These are phyloP conservation scores for Atrina japonica DNA, from an alignment of 2,888 invertebrate species.

Conservation along the genomic window DNA sequence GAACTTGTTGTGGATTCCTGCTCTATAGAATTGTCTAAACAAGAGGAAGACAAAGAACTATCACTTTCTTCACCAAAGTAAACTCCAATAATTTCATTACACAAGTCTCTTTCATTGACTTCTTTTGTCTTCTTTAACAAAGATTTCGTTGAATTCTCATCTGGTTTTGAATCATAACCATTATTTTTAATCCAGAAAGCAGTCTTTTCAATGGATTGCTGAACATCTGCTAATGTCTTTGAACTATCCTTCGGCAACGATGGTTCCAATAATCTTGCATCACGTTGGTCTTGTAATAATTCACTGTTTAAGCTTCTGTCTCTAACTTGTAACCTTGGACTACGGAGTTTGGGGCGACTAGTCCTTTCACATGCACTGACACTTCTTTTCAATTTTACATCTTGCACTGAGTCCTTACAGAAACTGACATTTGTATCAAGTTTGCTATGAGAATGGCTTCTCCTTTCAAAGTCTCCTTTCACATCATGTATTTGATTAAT, in stretches of 20 bases:
- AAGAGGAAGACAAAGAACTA: constrained; percentile 41
- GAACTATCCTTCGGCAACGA: constrained; percentile 28
- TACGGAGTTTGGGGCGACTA: constrained; percentile 4
- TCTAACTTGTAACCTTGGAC: constrained; percentile 20
- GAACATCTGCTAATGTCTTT: constrained; percentile 36
- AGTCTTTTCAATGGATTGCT: constrained; percentile 39
- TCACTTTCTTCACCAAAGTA: constrained; percentile 60
- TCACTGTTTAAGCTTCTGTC: constrained; percentile 5
- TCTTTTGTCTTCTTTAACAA: constrained; percentile 51
- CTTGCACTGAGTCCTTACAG: no score
- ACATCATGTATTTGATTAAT: no score
- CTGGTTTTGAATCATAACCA: constrained; percentile 32
- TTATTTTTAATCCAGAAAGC: constrained; percentile 45
- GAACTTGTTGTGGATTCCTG: constrained; percentile 16
- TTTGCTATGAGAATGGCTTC: no score
- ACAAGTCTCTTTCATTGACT: constrained; percentile 57
- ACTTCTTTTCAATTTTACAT: neutral
- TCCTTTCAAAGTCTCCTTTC: no score
- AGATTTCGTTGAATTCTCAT: neutral
- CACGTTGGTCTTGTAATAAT: neutral
- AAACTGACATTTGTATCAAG: no score
- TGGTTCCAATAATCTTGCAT: neutral
- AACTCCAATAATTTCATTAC: constrained; percentile 59
- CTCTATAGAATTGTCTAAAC: constrained; percentile 35
- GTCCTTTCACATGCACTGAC: constrained; percentile 4